phyloP scores from a whole-genome alignment of 2,797 vertebrate genomes.

The Sebastes hopkinsi region DNA sequence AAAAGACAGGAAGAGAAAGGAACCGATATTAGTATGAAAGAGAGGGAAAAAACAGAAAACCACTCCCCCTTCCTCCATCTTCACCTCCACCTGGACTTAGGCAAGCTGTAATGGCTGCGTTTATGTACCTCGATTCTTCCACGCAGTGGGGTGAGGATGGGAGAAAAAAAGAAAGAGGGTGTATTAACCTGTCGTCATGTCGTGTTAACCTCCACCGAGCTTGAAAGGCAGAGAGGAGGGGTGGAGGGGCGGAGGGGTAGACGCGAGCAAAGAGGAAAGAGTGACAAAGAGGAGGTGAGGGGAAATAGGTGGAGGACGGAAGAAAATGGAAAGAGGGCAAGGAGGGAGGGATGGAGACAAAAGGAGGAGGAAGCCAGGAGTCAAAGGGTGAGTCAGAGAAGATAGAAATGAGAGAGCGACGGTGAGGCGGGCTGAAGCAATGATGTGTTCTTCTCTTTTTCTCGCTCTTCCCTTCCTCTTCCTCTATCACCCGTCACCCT shows the following conservation, averaged over 20 bases:
- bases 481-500: constrained; percentile 79
- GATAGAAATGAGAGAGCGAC: constrained; percentile 47
- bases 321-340: constrained; percentile 14
- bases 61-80: neutral
- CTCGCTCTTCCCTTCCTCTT: constrained; percentile 43
- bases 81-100: constrained; percentile 7
- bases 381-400: constrained; percentile 51
- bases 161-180: neutral
- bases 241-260: neutral
- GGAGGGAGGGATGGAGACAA: constrained; percentile 22
- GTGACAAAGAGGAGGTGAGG: constrained; percentile 1
- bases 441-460: constrained; percentile 31
- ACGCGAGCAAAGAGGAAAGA: neutral
- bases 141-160: neutral
- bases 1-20: neutral
- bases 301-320: neutral
- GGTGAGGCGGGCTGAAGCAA: constrained; percentile 41
- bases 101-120: constrained; percentile 37
- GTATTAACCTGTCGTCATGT: constrained; percentile 66
- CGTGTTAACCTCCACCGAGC: constrained; percentile 50
- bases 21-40: neutral
- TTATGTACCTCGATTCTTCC: constrained; percentile 11
- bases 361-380: constrained; percentile 29
- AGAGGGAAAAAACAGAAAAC: neutral
- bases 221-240: neutral